Conservation (phyloP, 2,888 invertebrate genomes). For the Agriotes lineatus region DNA sequence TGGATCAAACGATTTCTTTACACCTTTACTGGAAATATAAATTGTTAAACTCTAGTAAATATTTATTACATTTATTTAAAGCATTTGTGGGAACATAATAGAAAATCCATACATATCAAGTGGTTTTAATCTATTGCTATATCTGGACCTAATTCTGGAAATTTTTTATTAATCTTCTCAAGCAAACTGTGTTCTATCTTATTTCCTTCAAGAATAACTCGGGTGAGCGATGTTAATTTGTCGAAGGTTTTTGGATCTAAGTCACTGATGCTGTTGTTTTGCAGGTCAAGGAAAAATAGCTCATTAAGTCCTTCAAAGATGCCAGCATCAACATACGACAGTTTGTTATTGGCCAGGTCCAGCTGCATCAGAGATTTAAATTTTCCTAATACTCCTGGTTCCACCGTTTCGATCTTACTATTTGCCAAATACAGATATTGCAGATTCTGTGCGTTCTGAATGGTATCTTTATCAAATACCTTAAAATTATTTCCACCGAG, state of each 20-base stretch:
- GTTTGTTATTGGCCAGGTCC: conserved; percentile 24
- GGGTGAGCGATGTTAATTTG: conserved; percentile 11
- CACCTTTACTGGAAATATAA: too few species aligned
- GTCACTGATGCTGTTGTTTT: conserved; percentile 24
- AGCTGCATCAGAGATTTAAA: conserved; percentile 6
- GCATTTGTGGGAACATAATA: too few species aligned
- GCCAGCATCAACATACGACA: background rate
- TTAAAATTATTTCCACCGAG: conserved; percentile 10
- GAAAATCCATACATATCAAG: too few species aligned
- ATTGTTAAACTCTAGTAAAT: too few species aligned
- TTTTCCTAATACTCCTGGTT: conserved; percentile 17
- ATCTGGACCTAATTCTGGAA: background rate
- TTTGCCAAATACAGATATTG: conserved; percentile 19
- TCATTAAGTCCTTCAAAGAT: conserved; percentile 12
- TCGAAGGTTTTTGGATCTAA: conserved; percentile 18
- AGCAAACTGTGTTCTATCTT: conserved; percentile 2
- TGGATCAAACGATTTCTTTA: too few species aligned
- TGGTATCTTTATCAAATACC: background rate
- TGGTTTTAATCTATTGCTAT: background rate
- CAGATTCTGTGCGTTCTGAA: conserved; percentile 7
- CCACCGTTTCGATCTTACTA: conserved; percentile 15
- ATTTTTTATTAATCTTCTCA: conserved; percentile 17
- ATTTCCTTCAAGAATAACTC: conserved; percentile 27
- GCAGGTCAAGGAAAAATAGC: conserved; percentile 7
- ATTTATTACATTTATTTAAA: too few species aligned